These are phyloP conservation scores for Isurus oxyrinchus DNA, from an alignment of 2,113 vertebrate species.

Conservation along the genomic window DNA sequence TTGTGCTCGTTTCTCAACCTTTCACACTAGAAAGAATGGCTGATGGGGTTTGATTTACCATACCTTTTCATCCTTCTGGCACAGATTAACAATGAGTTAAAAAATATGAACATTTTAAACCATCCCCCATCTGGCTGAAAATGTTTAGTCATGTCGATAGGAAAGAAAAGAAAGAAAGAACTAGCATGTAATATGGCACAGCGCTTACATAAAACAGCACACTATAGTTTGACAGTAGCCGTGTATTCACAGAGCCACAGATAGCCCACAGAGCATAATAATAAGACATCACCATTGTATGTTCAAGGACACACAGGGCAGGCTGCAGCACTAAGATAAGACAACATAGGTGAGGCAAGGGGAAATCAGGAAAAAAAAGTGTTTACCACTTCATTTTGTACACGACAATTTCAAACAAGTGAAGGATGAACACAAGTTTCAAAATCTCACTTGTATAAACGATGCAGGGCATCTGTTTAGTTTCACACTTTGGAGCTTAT, in stretches of 20 bases:
- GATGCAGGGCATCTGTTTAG: neutral
- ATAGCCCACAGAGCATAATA: neutral
- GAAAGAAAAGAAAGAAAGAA: neutral
- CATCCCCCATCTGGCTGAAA: neutral
- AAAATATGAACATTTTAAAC: neutral
- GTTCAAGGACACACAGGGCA: neutral
- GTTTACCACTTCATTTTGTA: neutral
- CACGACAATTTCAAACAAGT: neutral
- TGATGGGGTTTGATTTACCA: neutral
- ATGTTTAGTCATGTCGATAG: neutral
- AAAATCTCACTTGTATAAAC: neutral
- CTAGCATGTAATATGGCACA: neutral
- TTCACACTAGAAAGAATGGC: neutral
- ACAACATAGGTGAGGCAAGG: neutral
- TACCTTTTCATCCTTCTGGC: neutral
- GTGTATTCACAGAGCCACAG: neutral
- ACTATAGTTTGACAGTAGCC: no score
- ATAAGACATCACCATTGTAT: neutral
- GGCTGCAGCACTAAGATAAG: conserved; percentile 4
- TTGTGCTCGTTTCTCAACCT: neutral
- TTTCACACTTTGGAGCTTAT: neutral
- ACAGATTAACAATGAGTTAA: neutral
- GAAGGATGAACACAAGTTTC: neutral
- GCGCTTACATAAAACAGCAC: neutral
- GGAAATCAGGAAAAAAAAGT: neutral